Base-by-base conservation (phyloP, 2,797 vertebrate genomes). In the Vespertilio murinus region DNA sequence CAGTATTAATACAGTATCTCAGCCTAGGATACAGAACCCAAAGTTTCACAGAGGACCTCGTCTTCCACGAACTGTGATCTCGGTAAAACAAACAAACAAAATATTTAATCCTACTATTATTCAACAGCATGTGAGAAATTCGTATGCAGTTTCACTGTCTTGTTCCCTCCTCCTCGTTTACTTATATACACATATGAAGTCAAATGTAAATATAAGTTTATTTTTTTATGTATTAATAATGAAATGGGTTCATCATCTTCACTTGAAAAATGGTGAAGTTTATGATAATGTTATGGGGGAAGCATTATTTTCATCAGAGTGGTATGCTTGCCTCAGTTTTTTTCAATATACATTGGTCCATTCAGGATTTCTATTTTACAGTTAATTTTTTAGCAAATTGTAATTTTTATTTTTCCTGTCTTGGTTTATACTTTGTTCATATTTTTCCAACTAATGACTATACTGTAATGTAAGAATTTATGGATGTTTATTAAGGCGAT, bases 1-100 rank as follows among this genome's bases (percentile, higher is more conserved):
- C 97, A 99, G 98, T 97, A 98, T 99, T 97, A 99, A 99, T 97
- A 98, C 98, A 0, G 98, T 98, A 64, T 96, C 99, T 87, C 99
- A 98, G 83, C 94, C 98, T 2, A 98, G 99, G 42, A 97, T 98
- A 38, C 97, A 98, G 81, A 98, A 97, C 79, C 98, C 97, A 65
- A 99, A 99, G 97, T 99, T 99, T 95, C 91, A 98, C 88, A 98
- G 99, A 98, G 98, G 98, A 67, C 98, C 98, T 0, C 98, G 99
- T 45, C 94, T 98, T n/a, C 97, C 98, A 94, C 98, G 99, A 97
- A 98, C 98, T 14, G 98, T 99, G 0, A 99, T 99, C 77, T 98
- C 99, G 98, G 99, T 99, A 98, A 97, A 96, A 95, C 9, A 75
- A 94, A 65, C 0, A 91, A 56, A 2, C 13, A 93, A 74, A 88